Evolutionary conservation across 2,113 vertebrate genomes (phyloP).

Genomic region (Phalacrocorax carbo): DNA sequence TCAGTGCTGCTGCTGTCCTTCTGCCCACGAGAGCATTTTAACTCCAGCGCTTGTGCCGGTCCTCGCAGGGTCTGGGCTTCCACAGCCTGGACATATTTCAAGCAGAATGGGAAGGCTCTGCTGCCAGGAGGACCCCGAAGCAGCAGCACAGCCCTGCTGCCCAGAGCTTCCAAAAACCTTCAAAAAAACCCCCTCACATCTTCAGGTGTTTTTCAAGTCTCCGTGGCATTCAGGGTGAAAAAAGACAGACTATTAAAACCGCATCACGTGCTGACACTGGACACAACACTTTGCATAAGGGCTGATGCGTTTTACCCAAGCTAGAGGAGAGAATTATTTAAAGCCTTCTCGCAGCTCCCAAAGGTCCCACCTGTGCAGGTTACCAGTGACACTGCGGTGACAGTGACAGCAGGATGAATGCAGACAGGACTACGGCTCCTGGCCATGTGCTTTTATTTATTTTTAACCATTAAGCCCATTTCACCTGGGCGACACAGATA

Average conservation of each 20-base stretch:
- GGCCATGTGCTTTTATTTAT: not conserved
- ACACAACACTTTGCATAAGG: not conserved
- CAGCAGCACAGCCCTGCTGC: not conserved
- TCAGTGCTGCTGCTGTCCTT: not conserved
- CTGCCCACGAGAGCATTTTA: not conserved
- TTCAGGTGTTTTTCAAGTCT: not conserved
- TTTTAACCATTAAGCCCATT: not conserved
- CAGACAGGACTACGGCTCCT: not conserved
- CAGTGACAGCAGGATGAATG: not conserved
- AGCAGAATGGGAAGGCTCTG: not conserved
- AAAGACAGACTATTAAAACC: not conserved
- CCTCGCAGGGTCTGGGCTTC: not conserved
- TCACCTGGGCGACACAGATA: not conserved
- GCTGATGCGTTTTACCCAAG: not conserved
- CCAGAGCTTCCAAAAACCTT: not conserved
- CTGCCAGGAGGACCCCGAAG: not conserved
- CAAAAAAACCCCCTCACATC: fast-evolving
- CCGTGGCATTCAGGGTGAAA: not conserved
- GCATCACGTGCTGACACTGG: fast-evolving
- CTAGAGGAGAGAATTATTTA: not conserved
- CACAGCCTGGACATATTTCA: not conserved
- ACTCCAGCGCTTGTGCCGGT: fast-evolving
- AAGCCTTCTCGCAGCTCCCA: not conserved
- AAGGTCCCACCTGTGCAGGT: not conserved
- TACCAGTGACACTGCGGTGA: not conserved